Base-by-base conservation (phyloP, 2,888 invertebrate species). In the Dicyrtomina minuta region DNA sequence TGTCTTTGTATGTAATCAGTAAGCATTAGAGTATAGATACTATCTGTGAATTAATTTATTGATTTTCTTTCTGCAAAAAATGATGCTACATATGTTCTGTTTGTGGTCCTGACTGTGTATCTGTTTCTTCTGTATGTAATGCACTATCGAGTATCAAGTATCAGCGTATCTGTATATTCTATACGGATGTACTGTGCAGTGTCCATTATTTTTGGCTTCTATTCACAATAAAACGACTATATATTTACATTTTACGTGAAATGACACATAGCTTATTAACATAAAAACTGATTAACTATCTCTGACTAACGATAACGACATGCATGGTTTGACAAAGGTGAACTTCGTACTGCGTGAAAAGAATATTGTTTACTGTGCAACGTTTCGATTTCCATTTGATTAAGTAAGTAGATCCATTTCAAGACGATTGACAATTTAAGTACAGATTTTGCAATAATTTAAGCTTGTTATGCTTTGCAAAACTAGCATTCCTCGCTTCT, bases 341-440 rank as follows among this genome's bases (percentile, higher is more conserved):
- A 33, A 33, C 33, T 33, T 3, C 8, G 33, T 33, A 8, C 33
- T 51, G n/a, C 27, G 4, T 55, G 6, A 55, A 12, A 51, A 51
- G n/a, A 13, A 12, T 22, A 2, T 17, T 17, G 51, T 51, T 10
- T 22, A 24, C 55, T 26, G 26, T 55, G 27, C 10, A 51, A 12
- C 15, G 55, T 55, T 26, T 22, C 27, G 24, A 55, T 55, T 55
- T 55, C 22, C 55, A 22, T 26, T 55, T 24, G 55, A 55, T 55
- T 55, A 26, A 55, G 55, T 27, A 55, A 55, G 55, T 55, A 55
- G 55, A 55, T 20, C 33, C 33, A 26, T 55, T 22, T 55, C 55
- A 24, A 15, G 8, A 55, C 27, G 13, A 15, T 27, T 55, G 55
- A 55, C n/a, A 26, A 22, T 8, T 12, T 15, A n/a, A 8, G 33